Evolutionary conservation across 2,888 invertebrate genomes (phyloP), one percentile per base, ranked within the genome.

Genomic region (Dendrolimus houi): DNA sequence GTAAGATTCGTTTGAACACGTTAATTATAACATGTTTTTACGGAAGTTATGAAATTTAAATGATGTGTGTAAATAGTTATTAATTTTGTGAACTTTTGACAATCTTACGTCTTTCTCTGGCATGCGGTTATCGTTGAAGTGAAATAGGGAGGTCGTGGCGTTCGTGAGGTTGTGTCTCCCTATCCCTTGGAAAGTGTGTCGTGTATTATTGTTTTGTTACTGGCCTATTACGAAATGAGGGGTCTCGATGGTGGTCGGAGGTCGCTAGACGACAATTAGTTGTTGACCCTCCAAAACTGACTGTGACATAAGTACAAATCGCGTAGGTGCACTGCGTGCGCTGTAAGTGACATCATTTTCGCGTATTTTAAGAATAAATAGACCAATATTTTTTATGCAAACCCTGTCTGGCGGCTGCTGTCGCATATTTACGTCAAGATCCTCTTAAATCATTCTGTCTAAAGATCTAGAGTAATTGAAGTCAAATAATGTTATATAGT

Each of bases 121-220:
- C 62, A 65, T 60, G 60, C 62, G 61, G 66, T 66, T 71, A 68
- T 64, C 62, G 61, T 60, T 61, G 68, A 66, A 61, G 85, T 62
- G 73, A 58, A 76, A 86, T 72, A 67, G 84, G 80, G 85, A 83
- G 60, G 66, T 77, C 56, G 60, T 64, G 58, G 58, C 65, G 63
- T 60, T 64, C 61, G 71, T 70, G 63, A 70, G 61, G 72, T 75
- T 75, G 77, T 82, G 74, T 80, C 70, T 76, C 79, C 78, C 69
- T 75, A 69, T 71, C 76, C 75, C 74, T 77, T 79, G 71, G 83
- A 87, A 87, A 87, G 86, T 85, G 71, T 85, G 83, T 79, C 81
- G 77, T 70, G 72, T 83, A 82, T 77, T 78, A 75, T 84, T 87
- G 85, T 88, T 86, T 86, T 86, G 82, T 70, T 80, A 75, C 64